phyloP scores from a whole-genome alignment of 2,797 vertebrate species.

The Pitangus sulphuratus region DNA sequence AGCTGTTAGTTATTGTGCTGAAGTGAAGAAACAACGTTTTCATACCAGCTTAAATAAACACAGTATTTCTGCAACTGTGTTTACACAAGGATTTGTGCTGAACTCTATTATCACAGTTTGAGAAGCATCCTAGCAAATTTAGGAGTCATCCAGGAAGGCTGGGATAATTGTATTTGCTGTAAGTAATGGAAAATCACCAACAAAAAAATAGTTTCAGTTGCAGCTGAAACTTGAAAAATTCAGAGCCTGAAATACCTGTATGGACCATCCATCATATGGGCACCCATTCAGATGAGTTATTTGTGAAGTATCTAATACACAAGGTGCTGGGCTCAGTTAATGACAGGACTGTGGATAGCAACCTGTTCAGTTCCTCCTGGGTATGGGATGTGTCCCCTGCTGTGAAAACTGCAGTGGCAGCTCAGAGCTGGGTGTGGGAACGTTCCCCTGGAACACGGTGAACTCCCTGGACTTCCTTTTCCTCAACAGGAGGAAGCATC shows the following conservation, averaged over 20 bases:
- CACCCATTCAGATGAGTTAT: neutral
- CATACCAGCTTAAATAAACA: neutral
- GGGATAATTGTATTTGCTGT: neutral
- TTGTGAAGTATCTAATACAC: neutral
- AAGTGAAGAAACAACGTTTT: neutral
- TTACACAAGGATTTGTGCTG: neutral
- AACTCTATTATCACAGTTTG: neutral
- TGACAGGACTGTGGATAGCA: neutral
- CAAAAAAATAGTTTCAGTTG: neutral
- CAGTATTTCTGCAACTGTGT: neutral
- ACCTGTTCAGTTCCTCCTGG: neutral
- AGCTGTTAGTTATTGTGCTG: neutral
- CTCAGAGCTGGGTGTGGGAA: neutral
- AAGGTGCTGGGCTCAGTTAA: neutral
- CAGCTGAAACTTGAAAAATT: neutral
- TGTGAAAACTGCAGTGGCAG: neutral
- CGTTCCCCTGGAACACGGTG: neutral
- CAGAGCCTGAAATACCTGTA: neutral
- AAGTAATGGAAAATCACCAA: neutral
- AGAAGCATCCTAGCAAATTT: neutral
- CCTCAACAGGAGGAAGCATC: neutral
- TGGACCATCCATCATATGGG: neutral
- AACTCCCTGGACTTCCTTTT: neutral
- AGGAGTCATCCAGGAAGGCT: neutral
- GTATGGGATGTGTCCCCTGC: neutral